Percentiles rank a stretch among this genome's conserved stretches.
phyloP scores from a whole-genome alignment of 1,140 invertebrate species.

The Dinothrombium tinctorium region DNA sequence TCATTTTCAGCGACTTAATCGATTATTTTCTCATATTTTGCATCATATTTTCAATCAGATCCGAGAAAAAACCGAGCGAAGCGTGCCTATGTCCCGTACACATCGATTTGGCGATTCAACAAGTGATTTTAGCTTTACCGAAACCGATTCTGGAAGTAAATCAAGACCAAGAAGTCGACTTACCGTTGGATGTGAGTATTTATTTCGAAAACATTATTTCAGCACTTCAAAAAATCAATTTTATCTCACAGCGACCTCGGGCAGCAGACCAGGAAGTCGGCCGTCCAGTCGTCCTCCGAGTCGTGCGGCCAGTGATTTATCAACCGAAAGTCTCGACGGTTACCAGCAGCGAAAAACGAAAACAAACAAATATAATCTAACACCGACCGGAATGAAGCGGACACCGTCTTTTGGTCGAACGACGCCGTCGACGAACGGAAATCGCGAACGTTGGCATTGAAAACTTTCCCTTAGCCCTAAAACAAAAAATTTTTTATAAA shows the following conservation, averaged over 20 bases:
- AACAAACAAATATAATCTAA: not conserved
- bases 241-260: conserved; percentile 20
- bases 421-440: not conserved
- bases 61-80: conserved; percentile 56
- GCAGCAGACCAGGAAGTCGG: conserved; percentile 40
- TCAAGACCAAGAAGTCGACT: conserved; percentile 16
- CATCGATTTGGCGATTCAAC: conserved; percentile 33
- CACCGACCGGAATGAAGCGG: not conserved
- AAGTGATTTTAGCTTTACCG: conserved; percentile 25
- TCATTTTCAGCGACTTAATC: not conserved
- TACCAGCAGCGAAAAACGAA: conserved; percentile 5
- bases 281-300: conserved; percentile 54
- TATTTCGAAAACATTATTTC: not conserved
- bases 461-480: no score
- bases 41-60: conserved; percentile 32
- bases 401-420: not conserved
- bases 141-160: conserved; percentile 17
- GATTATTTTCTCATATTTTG: not conserved
- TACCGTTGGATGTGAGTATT: conserved; percentile 12
- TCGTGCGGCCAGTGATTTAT: conserved; percentile 71
- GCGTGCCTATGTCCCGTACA: conserved; percentile 46
- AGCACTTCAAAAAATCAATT: not conserved
- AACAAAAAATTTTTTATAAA: no score
- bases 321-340: conserved; percentile 35
- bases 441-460: conserved; percentile 1